Conservation (phyloP, 2,888 invertebrate species). For the Caenorhabditis imperialis region DNA sequence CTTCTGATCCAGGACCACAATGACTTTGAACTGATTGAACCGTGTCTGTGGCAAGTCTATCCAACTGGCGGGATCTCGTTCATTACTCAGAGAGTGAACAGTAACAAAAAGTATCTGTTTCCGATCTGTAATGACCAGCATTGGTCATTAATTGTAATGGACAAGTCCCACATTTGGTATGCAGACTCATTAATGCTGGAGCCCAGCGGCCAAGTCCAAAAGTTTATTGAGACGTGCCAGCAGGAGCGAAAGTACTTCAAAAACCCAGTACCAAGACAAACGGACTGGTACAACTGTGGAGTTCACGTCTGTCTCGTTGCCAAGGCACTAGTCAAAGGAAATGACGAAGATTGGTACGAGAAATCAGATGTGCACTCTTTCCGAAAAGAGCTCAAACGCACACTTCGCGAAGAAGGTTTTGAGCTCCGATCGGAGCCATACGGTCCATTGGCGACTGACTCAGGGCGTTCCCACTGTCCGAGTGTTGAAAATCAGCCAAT, state of each 20-base stretch:
- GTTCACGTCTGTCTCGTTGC: conserved; percentile 12
- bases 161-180: not conserved
- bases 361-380: not conserved
- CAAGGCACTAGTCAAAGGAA: not conserved
- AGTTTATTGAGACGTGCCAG: not conserved
- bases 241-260: not conserved
- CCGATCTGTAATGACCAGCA: conserved; percentile 6
- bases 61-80: not conserved
- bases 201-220: not conserved
- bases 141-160: not conserved
- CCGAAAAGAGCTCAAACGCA: not conserved
- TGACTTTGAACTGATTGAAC: not conserved
- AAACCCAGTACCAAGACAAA: not conserved
- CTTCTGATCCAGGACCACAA: not conserved
- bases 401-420: not conserved
- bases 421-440: conserved; percentile 1
- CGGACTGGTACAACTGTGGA: conserved; percentile 5
- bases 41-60: not conserved
- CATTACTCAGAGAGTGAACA: not conserved
- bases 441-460: too few relatives aligned
- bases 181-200: not conserved
- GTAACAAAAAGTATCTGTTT: not conserved
- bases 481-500: too few relatives aligned
- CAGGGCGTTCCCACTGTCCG: too few relatives aligned
- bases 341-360: not conserved